These are phyloP conservation scores for Oxygymnocypris stewartii DNA, from an alignment of 2,113 vertebrate genomes.

Conservation along the genomic window DNA sequence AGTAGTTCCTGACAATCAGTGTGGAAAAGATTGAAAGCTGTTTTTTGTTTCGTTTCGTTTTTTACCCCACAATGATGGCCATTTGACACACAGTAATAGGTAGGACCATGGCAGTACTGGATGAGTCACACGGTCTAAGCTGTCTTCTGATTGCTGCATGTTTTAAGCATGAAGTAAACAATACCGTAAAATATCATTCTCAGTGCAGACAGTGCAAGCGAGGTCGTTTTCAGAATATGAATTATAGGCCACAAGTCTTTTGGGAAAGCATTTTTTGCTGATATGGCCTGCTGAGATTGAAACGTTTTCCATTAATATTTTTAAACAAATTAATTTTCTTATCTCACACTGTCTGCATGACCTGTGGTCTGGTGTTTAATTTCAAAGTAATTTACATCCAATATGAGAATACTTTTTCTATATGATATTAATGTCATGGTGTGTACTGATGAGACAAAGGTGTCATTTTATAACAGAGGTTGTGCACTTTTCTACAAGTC, in stretches of 20 bases:
- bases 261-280: neutral
- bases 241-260: constrained; percentile 17
- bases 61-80: neutral
- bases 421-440: constrained; percentile 71
- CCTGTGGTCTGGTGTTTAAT: constrained; percentile 76
- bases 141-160: neutral
- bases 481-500: constrained; percentile 62
- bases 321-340: constrained; percentile 75
- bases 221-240: constrained; percentile 11
- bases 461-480: constrained; percentile 67
- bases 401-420: constrained; percentile 67
- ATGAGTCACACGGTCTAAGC: neutral
- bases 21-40: neutral
- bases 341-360: constrained; percentile 70
- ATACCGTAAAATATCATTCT: neutral
- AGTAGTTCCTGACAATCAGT: neutral
- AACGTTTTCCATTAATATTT: constrained; percentile 77
- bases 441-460: constrained; percentile 64
- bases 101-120: neutral
- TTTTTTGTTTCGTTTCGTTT: neutral
- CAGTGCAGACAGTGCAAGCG: neutral
- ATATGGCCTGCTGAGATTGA: constrained; percentile 53
- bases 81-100: neutral
- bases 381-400: constrained; percentile 76
- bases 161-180: constrained; percentile 3